Evolutionary conservation across 1,140 invertebrate species (phyloP).

Genomic region (Drosophila santomea): DNA sequence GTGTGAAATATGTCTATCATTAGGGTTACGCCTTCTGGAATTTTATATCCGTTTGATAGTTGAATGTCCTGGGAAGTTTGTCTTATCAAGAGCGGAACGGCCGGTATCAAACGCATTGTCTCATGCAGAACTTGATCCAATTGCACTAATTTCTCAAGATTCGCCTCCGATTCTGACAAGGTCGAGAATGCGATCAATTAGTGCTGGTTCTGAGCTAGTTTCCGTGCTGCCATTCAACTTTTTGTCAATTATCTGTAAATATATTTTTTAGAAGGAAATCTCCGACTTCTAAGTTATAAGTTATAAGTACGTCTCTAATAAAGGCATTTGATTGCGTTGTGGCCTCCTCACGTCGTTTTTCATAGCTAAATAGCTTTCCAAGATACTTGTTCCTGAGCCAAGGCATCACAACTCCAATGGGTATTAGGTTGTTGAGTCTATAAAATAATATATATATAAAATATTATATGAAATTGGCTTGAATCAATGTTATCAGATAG

Average conservation of each 20-base stretch:
- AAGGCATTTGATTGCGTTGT: neutral
- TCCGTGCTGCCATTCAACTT: neutral
- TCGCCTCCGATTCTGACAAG: neutral
- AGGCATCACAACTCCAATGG: neutral
- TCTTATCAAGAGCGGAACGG: constrained; percentile 27
- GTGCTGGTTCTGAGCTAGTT: neutral
- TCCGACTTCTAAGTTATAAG: neutral
- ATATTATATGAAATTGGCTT: neutral
- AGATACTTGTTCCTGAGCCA: neutral
- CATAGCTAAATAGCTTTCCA: neutral
- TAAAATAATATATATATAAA: neutral
- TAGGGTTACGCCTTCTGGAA: constrained; percentile 51
- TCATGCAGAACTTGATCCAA: constrained; percentile 88
- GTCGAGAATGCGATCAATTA: neutral
- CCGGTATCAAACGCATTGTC: constrained; percentile 85
- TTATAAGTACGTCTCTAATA: neutral
- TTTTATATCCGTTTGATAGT: constrained; percentile 40
- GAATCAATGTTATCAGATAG: neutral
- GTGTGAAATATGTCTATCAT: constrained; percentile 53
- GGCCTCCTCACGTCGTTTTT: neutral
- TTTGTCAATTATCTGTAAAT: neutral
- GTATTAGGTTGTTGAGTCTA: neutral
- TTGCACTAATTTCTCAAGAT: constrained; percentile 71
- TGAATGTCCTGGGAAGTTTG: constrained; percentile 25
- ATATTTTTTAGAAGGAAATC: neutral